Percentiles rank a stretch among this genome's conserved stretches.
Evolutionary conservation across 2,113 vertebrate species (phyloP).

Genomic region (Cettia cetti): DNA sequence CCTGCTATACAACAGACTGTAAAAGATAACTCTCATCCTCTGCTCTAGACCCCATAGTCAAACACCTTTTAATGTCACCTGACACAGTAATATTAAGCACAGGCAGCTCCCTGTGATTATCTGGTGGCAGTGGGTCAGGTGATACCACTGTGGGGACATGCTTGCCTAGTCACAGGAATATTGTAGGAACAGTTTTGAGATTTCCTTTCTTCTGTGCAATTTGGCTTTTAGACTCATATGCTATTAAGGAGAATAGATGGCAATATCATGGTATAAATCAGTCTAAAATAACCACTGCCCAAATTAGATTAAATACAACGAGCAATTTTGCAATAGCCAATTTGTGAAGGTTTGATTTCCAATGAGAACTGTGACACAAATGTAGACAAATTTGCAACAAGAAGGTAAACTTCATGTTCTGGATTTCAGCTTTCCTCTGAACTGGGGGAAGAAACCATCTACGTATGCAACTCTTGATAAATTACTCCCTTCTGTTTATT

Average conservation of each 20-base stretch:
- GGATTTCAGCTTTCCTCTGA: background rate
- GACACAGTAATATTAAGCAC: background rate
- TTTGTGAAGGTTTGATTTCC: background rate
- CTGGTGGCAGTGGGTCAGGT: background rate
- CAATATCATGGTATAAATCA: background rate
- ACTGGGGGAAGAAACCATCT: background rate
- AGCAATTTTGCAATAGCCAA: background rate
- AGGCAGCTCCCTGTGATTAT: background rate
- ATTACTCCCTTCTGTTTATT: background rate
- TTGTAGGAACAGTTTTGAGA: background rate
- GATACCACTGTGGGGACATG: rapidly evolving
- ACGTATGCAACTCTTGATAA: background rate
- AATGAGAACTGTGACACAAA: background rate
- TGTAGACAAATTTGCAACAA: background rate
- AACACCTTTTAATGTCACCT: background rate
- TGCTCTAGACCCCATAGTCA: background rate
- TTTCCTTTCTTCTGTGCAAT: background rate
- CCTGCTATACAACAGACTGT: background rate
- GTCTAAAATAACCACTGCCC: background rate
- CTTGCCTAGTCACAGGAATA: background rate
- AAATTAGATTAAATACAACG: background rate
- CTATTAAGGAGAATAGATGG: background rate
- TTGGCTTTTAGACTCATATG: background rate
- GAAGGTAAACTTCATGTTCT: background rate
- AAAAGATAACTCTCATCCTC: background rate